Evolutionary conservation across 1,140 invertebrate genomes (phyloP).

Genomic region (Micrasema minimum): DNA sequence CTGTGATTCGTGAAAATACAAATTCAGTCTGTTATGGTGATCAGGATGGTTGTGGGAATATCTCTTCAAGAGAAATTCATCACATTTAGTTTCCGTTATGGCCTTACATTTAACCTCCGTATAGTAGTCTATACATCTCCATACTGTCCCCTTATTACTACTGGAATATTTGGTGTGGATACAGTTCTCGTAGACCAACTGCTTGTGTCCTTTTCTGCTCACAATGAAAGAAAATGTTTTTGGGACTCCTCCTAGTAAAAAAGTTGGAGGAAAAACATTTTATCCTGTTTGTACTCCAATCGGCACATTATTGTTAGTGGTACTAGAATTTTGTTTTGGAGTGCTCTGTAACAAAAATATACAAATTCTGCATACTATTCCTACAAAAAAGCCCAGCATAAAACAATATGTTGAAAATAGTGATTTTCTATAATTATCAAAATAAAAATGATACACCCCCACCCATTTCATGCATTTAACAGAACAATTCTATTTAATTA

Average conservation of each 20-base stretch:
- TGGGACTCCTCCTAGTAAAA: conserved; percentile 14
- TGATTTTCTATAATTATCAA: too few species aligned
- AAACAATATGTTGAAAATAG: too few species aligned
- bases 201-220: conserved; percentile 47
- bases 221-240: conserved; percentile 38
- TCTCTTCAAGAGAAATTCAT: conserved; percentile 16
- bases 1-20: too few species aligned
- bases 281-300: too few species aligned
- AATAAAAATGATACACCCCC: too few species aligned
- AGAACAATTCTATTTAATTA: too few species aligned
- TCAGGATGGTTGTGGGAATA: conserved; percentile 43
- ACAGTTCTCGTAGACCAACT: conserved; percentile 43
- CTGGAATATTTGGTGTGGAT: conserved; percentile 50
- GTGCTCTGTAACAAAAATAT: too few species aligned
- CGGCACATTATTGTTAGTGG: too few species aligned
- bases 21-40: conserved; percentile 5
- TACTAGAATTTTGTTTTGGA: too few species aligned
- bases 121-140: conserved; percentile 51
- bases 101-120: conserved; percentile 46
- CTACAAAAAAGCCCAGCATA: too few species aligned
- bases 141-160: conserved; percentile 20
- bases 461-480: too few species aligned
- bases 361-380: too few species aligned
- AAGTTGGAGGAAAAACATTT: not conserved
- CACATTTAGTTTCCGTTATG: conserved; percentile 32